Percentiles rank a stretch among this genome's conserved stretches.
Conservation (phyloP, 2,888 invertebrate species). For the Eumacrocentrus americanus region DNA sequence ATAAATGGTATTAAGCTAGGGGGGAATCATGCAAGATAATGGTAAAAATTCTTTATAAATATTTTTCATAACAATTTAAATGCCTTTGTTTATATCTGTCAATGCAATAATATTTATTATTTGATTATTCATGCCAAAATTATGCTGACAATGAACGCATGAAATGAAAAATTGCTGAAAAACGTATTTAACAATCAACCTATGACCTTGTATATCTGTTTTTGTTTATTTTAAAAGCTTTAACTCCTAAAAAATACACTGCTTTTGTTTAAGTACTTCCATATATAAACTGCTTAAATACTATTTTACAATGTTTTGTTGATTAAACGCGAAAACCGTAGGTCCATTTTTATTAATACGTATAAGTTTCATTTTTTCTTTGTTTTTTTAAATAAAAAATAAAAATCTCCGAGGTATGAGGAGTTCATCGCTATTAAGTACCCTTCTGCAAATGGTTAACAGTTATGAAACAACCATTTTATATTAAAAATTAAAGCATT, state of each 20-base stretch:
- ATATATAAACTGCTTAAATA: constrained; percentile 52
- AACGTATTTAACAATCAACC: not conserved
- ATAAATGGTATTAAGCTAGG: not conserved
- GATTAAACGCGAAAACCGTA: constrained; percentile 31
- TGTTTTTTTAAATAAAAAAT: not conserved
- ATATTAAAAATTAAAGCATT: not conserved
- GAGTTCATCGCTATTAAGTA: no score
- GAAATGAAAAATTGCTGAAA: not conserved
- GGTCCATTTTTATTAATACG: constrained; percentile 27
- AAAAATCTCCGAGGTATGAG: not conserved
- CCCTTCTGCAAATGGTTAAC: no score
- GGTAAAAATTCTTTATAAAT: not conserved
- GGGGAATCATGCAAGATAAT: not conserved
- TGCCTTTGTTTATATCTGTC: not conserved
- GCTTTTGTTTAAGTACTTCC: constrained; percentile 33
- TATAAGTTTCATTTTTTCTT: not conserved
- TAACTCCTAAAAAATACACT: constrained; percentile 26
- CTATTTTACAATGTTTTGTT: constrained; percentile 49
- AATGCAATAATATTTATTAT: not conserved
- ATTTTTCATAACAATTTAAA: not conserved
- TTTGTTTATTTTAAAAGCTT: not conserved
- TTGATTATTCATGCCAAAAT: not conserved
- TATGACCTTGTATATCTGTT: not conserved
- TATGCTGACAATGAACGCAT: not conserved
- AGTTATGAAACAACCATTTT: not conserved